A percentile compares a stretch with the other conserved stretches of the same genome.
phyloP scores from a whole-genome alignment of 2,888 invertebrate genomes.

The Anagyrus pseudococci region DNA sequence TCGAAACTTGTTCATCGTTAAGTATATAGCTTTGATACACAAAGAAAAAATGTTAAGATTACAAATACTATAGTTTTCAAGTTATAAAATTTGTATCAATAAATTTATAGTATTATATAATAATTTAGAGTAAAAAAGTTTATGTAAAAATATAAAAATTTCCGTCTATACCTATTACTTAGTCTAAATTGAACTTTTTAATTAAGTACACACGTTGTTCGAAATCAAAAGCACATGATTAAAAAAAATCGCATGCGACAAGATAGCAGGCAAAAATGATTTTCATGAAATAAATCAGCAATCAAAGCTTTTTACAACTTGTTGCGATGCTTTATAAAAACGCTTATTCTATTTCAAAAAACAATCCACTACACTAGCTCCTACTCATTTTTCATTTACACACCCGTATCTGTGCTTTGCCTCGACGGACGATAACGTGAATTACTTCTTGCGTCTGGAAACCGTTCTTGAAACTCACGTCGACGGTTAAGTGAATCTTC shows the following conservation, averaged over 20 bases:
- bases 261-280: slow-evolving; percentile 16
- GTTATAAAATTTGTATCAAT: no score
- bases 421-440: slow-evolving; percentile 61
- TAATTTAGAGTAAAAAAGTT: no score
- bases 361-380: no score
- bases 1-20: no score
- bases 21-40: no score
- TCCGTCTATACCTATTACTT: no score
- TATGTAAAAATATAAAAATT: no score
- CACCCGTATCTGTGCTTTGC: slow-evolving; percentile 64
- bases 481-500: slow-evolving; percentile 82
- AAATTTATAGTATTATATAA: no score
- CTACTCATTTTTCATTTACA: slow-evolving; percentile 31
- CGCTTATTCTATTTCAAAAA: no score
- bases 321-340: slow-evolving; percentile 14
- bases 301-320: slow-evolving; percentile 5
- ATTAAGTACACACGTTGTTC: slow-evolving; percentile 22
- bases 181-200: slow-evolving; percentile 21
- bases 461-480: slow-evolving; percentile 75
- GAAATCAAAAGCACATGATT: slow-evolving; percentile 16
- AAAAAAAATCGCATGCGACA: slow-evolving; percentile 22
- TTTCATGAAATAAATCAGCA: slow-evolving; percentile 9
- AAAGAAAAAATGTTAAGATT: no score
- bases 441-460: slow-evolving; percentile 59
- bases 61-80: no score